A percentile compares a stretch with the other conserved stretches of the same genome.
These are phyloP conservation scores for Pampusana beccarii DNA, from an alignment of 2,113 vertebrate species.

Conservation along the genomic window DNA sequence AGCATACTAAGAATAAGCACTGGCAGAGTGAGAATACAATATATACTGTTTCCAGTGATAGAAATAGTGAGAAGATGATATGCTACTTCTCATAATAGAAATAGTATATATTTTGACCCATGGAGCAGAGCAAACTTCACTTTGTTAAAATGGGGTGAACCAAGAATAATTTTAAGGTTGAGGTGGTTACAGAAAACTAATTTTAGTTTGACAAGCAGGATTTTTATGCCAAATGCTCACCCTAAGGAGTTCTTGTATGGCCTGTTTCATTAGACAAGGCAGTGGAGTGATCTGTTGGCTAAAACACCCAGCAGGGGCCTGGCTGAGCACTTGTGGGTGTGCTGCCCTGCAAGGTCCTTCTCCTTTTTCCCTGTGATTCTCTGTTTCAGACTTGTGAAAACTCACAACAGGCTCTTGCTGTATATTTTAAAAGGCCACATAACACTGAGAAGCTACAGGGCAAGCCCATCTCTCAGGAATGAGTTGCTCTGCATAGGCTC, in stretches of 20 bases:
- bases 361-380: not conserved
- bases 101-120: not conserved
- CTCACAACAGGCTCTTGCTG: not conserved
- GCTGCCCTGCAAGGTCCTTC: rapidly evolving
- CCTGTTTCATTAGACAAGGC: not conserved
- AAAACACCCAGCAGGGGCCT: rapidly evolving
- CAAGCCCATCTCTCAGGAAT: not conserved
- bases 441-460: not conserved
- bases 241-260: not conserved
- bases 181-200: not conserved
- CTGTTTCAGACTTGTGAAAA: not conserved
- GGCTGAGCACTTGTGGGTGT: not conserved
- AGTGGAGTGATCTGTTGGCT: not conserved
- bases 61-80: not conserved
- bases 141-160: not conserved
- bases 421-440: not conserved
- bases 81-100: not conserved
- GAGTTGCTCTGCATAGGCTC: rapidly evolving
- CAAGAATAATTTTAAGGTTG: not conserved
- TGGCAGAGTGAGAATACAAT: not conserved
- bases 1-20: not conserved
- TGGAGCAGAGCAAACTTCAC: not conserved
- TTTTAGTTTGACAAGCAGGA: not conserved
- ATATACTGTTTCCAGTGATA: not conserved
- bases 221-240: not conserved